Evolutionary conservation across 2,888 invertebrate species (phyloP).

Genomic region (Drosophila subquinaria): DNA sequence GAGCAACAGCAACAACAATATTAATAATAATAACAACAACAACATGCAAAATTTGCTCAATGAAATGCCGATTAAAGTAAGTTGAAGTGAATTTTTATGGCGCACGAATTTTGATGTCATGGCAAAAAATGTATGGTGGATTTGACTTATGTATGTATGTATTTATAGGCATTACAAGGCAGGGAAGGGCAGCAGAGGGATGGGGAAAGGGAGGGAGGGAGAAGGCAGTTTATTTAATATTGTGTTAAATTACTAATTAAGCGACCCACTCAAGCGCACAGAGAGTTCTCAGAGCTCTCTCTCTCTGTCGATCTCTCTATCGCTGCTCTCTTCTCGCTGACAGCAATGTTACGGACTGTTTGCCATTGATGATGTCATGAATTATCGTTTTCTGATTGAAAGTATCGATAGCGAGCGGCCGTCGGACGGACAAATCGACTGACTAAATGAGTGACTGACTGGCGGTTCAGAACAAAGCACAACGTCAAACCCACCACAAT

Average conservation of each 20-base stretch:
- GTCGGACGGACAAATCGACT: background rate
- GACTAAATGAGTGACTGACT: conserved; percentile 5
- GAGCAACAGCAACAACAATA: conserved; percentile 17
- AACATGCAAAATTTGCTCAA: conserved; percentile 46
- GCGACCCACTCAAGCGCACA: conserved; percentile 63
- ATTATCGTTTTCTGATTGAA: conserved; percentile 81
- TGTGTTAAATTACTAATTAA: conserved; percentile 80
- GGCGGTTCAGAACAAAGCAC: conserved; percentile 58
- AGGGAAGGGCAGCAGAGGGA: background rate
- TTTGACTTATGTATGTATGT: conserved; percentile 31
- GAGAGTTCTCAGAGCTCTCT: conserved; percentile 18
- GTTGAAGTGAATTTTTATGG: conserved; percentile 49
- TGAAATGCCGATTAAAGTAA: conserved; percentile 70
- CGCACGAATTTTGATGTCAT: conserved; percentile 78
- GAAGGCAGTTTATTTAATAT: conserved; percentile 64
- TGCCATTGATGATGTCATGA: conserved; percentile 78
- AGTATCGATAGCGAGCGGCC: conserved; percentile 67
- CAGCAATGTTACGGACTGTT: conserved; percentile 53
- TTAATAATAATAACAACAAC: conserved; percentile 25
- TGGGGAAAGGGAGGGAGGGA: conserved; percentile 6
- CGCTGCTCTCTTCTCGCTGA: background rate
- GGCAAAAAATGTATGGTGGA: conserved; percentile 47
- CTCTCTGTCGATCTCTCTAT: background rate
- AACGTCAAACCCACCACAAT: conserved; percentile 44
- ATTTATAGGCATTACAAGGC: conserved; percentile 78